Percentiles rank a stretch among this genome's conserved stretches.
Conservation (phyloP, 2,888 invertebrate genomes). For the Hecatera dysodea region DNA sequence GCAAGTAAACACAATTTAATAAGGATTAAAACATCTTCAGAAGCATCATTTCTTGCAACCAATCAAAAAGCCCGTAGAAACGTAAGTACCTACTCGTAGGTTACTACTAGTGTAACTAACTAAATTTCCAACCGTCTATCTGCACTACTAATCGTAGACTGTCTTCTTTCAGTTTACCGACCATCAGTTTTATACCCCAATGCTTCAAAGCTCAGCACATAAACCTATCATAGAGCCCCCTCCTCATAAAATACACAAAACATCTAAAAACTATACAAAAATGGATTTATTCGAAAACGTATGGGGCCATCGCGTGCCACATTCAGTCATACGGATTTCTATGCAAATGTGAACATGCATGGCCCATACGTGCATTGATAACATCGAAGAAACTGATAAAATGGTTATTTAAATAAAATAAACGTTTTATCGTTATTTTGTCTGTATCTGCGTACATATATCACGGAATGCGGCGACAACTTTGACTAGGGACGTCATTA, state of each 20-base stretch:
- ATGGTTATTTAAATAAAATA: constrained; percentile 45
- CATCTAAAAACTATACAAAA: constrained; percentile 53
- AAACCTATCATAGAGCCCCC: constrained; percentile 45
- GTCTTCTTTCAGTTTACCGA: neutral
- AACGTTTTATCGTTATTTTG: constrained; percentile 19
- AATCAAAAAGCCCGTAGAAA: neutral
- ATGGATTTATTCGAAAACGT: constrained; percentile 54
- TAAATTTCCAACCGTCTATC: no score
- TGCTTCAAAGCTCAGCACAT: constrained; percentile 6
- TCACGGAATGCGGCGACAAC: no score
- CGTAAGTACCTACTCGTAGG: no score
- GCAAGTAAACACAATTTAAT: neutral
- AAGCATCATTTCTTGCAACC: neutral
- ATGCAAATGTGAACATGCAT: constrained; percentile 63
- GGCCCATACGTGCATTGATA: constrained; percentile 60
- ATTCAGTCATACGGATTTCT: constrained; percentile 59
- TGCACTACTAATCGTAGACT: neutral
- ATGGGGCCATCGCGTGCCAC: constrained; percentile 68
- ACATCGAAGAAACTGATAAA: constrained; percentile 47
- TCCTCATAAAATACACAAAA: constrained; percentile 49
- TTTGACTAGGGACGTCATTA: no score
- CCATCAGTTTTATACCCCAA: constrained; percentile 21
- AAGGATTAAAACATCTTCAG: no score
- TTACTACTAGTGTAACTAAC: neutral
- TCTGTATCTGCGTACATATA: neutral